Conservation (phyloP, 2,888 invertebrate species). For the Opisthograptis luteolata region DNA sequence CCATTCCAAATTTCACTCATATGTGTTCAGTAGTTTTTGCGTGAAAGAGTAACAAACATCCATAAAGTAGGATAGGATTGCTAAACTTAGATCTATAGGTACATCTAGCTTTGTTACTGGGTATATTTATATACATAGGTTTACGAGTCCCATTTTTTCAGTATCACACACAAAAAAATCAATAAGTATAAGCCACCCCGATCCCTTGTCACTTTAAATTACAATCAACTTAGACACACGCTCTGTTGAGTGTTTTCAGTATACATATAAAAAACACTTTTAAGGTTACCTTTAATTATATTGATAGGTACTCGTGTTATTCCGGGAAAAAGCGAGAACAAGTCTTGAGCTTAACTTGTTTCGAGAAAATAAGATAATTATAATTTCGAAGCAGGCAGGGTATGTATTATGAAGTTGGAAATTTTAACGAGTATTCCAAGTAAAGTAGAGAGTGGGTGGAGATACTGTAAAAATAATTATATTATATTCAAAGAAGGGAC, state of each 20-base stretch:
- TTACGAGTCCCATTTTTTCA: not conserved
- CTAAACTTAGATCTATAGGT: no score
- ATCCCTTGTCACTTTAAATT: not conserved
- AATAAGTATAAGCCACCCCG: not conserved
- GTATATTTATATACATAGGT: no score
- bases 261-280: not conserved
- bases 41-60: no score
- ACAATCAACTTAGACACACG: not conserved
- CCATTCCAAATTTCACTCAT: no score
- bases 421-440: conserved; percentile 30
- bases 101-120: no score
- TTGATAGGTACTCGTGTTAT: not conserved
- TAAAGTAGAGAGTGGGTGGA: conserved; percentile 19
- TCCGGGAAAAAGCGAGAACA: not conserved
- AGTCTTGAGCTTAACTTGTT: not conserved
- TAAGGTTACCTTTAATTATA: not conserved
- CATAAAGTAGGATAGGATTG: no score
- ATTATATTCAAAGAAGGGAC: conserved; percentile 44
- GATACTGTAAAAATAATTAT: conserved; percentile 45
- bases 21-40: no score
- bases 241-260: no score
- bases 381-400: not conserved
- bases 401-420: conserved; percentile 25
- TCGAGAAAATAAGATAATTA: not conserved
- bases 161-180: not conserved